Percentiles rank a stretch among this genome's conserved stretches.
These are phyloP conservation scores for Cotesia congregata DNA, from an alignment of 2,888 invertebrate genomes.

Conservation along the genomic window DNA sequence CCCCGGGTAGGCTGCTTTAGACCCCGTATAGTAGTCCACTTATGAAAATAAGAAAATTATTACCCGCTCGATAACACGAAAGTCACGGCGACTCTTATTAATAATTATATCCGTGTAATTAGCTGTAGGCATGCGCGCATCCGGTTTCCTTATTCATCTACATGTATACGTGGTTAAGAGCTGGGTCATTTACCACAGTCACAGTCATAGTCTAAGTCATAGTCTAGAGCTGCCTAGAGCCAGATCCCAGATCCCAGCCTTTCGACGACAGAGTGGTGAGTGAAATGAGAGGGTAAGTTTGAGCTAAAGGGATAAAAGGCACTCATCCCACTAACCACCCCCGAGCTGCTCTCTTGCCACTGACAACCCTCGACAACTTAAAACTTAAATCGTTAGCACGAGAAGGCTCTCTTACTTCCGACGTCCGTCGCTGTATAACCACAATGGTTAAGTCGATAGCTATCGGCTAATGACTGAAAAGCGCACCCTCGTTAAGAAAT, in stretches of 20 bases:
- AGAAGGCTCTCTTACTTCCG: constrained; percentile 42
- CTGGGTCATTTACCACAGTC: constrained; percentile 32
- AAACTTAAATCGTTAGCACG: constrained; percentile 17
- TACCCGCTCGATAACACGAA: constrained; percentile 40
- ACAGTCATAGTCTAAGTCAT: constrained; percentile 7
- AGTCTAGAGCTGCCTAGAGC: neutral
- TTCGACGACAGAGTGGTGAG: constrained; percentile 11
- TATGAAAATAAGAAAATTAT: constrained; percentile 47
- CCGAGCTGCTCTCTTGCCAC: constrained; percentile 12
- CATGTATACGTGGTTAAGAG: constrained; percentile 2
- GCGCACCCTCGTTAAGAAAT: constrained; percentile 65
- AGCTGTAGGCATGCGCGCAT: constrained; percentile 49
- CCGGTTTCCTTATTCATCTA: constrained; percentile 28
- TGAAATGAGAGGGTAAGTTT: constrained; percentile 26
- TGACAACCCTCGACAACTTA: neutral
- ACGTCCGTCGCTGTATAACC: constrained; percentile 54
- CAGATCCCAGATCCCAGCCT: constrained; percentile 3
- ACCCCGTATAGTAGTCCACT: constrained; percentile 44
- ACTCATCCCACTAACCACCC: constrained; percentile 14
- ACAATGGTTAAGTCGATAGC: constrained; percentile 64
- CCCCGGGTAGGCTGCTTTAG: neutral
- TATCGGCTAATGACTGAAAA: constrained; percentile 65
- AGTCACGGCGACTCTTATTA: constrained; percentile 49
- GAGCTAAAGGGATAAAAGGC: constrained; percentile 34
- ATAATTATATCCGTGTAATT: constrained; percentile 55